Conservation (phyloP, 2,797 vertebrate genomes). For the Protonibea diacanthus region DNA sequence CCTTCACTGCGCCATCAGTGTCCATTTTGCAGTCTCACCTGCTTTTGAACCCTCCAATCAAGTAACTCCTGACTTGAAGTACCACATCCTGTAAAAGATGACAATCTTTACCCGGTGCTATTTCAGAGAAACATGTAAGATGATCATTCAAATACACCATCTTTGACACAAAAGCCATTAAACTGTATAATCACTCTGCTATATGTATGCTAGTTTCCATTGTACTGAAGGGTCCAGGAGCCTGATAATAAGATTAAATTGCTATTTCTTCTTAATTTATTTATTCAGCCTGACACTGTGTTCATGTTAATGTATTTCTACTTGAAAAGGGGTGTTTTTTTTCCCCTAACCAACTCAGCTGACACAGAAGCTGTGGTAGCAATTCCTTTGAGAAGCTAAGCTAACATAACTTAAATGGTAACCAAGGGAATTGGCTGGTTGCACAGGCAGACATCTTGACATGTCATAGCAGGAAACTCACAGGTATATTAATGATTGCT, state of each 20-base stretch:
- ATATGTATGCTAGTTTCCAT: neutral
- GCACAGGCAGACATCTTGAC: neutral
- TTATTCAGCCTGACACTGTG: neutral
- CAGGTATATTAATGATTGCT: too few relatives aligned
- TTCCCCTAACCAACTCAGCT: neutral
- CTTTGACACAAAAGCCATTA: neutral
- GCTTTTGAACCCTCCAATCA: constrained; percentile 39
- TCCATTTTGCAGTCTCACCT: constrained; percentile 39
- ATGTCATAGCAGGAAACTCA: too few relatives aligned
- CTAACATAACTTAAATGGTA: too few relatives aligned
- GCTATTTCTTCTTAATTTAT: neutral
- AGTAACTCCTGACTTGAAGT: constrained; percentile 18
- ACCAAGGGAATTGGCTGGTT: too few relatives aligned
- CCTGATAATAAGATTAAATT: neutral
- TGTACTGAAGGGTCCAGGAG: too few relatives aligned
- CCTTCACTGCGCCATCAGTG: constrained; percentile 28
- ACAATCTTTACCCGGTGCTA: neutral
- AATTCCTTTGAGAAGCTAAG: neutral
- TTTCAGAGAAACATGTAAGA: constrained; percentile 6
- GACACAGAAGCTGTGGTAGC: neutral
- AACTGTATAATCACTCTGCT: neutral
- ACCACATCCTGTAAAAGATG: constrained; percentile 1
- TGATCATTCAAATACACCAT: neutral
- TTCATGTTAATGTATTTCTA: neutral
- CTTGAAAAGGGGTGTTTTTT: neutral